phyloP scores from a whole-genome alignment of 2,113 vertebrate species.

The Irena cyanogastra region DNA sequence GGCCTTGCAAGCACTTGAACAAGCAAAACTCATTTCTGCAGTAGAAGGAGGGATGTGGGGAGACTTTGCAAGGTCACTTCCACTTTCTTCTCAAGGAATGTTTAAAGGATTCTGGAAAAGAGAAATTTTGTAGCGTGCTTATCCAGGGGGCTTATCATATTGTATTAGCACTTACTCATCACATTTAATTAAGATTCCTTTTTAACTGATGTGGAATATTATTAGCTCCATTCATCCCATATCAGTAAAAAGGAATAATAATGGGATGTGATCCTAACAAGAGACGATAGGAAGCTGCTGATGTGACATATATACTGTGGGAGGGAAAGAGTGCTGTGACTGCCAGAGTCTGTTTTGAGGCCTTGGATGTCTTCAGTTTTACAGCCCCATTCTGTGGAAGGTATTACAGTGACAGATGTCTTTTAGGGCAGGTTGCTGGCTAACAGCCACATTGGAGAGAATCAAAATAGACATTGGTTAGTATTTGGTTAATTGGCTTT shows the following conservation, averaged over 20 bases:
- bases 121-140: background rate
- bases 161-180: slow-evolving; percentile 43
- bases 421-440: background rate
- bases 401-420: background rate
- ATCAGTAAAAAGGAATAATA: background rate
- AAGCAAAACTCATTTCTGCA: background rate
- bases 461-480: background rate
- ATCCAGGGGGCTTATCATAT: slow-evolving; percentile 25
- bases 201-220: slow-evolving; percentile 13
- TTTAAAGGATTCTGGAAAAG: background rate
- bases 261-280: slow-evolving; percentile 4
- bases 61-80: background rate
- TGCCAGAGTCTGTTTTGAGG: background rate
- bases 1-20: background rate
- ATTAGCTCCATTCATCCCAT: background rate
- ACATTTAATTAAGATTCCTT: slow-evolving; percentile 46
- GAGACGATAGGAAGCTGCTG: background rate
- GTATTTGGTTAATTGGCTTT: background rate
- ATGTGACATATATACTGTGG: background rate
- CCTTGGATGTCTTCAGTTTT: background rate
- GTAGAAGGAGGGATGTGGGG: background rate
- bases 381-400: background rate
- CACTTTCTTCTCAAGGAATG: background rate
- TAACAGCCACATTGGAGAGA: background rate
- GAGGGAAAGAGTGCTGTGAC: background rate